Evolutionary conservation across 2,113 vertebrate genomes (phyloP).

Genomic region (Geothlypis trichas): DNA sequence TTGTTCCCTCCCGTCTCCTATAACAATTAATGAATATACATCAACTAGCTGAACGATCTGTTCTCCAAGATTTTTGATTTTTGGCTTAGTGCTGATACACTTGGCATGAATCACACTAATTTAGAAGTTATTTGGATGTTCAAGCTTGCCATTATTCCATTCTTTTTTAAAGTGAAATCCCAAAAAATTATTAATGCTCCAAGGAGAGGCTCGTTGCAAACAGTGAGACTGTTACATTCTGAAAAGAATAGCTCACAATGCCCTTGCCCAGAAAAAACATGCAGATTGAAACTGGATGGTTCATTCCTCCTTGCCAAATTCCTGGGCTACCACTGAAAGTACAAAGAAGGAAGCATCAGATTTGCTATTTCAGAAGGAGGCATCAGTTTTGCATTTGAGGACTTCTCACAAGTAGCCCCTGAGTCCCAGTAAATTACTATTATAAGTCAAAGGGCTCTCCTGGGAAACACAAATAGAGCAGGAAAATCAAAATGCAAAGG

Average conservation of each 20-base stretch:
- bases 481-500: not conserved
- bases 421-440: not conserved
- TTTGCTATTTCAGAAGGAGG: not conserved
- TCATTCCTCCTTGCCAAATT: not conserved
- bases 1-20: conserved; percentile 5
- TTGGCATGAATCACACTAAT: not conserved
- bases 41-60: conserved; percentile 17
- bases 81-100: not conserved
- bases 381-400: not conserved
- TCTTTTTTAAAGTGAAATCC: conserved; percentile 9
- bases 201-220: not conserved
- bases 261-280: not conserved
- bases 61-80: conserved; percentile 25
- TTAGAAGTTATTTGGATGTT: conserved; percentile 31
- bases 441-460: not conserved
- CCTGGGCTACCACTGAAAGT: not conserved
- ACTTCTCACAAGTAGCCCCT: not conserved
- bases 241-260: not conserved
- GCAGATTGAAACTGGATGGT: not conserved
- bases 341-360: not conserved
- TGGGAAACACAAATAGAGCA: not conserved
- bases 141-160: conserved; percentile 32
- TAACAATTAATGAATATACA: conserved; percentile 40
- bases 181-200: not conserved
- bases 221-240: not conserved